Evolutionary conservation across 92 coral and sea anemone genomes (phyloP).

Genomic region (Siderastrea radians): DNA sequence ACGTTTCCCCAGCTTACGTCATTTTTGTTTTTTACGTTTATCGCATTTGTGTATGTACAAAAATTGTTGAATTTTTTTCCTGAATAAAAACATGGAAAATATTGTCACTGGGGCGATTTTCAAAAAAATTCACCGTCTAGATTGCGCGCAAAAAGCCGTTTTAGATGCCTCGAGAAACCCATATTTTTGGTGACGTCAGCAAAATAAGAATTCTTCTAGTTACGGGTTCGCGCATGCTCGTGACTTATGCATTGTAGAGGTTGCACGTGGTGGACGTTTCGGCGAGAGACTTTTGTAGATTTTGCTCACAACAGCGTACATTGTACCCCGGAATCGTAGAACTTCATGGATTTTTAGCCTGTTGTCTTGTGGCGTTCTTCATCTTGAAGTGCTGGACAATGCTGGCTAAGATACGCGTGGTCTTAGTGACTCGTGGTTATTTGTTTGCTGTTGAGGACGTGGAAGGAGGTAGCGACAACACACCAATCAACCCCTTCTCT

Average conservation of each 20-base stretch:
- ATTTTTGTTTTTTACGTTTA: slow-evolving; percentile 1
- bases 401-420: slow-evolving; percentile 31
- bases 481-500: slow-evolving; percentile 40
- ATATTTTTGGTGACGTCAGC: slow-evolving; percentile 5
- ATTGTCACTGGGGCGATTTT: not conserved
- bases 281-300: no score
- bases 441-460: slow-evolving; percentile 17
- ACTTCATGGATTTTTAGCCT: not conserved
- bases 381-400: slow-evolving; percentile 41
- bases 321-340: not conserved
- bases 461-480: slow-evolving; percentile 28
- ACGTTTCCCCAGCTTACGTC: not conserved
- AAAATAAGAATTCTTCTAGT: slow-evolving; percentile 38
- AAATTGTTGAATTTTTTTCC: not conserved
- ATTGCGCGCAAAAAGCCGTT: not conserved
- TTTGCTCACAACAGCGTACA: not conserved
- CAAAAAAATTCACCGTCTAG: not conserved
- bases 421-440: slow-evolving; percentile 46
- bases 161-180: not conserved
- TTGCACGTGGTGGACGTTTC: no score
- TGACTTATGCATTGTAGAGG: not conserved
- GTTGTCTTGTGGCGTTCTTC: not conserved
- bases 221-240: slow-evolving; percentile 29
- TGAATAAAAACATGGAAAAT: not conserved
- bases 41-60: not conserved